Conservation (phyloP, 2,888 invertebrate species). For the Drosophila neonasuta region DNA sequence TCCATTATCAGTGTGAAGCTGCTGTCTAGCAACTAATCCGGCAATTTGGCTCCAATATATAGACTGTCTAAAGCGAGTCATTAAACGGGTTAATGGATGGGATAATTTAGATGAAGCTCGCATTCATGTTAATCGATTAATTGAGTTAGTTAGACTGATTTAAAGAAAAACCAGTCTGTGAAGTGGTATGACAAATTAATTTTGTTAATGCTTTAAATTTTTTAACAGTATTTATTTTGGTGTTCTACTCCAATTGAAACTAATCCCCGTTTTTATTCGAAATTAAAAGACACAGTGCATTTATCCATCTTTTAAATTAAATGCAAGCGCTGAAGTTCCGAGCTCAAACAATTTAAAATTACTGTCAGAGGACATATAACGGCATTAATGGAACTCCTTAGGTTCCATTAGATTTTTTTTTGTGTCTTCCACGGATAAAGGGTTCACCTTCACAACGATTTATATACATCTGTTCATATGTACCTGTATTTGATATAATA, state of each 20-base stretch:
- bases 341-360: neutral
- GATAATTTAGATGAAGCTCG: slow-evolving; percentile 2
- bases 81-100: slow-evolving; percentile 5
- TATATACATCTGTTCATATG: slow-evolving; percentile 10
- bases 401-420: slow-evolving; percentile 3
- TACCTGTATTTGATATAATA: slow-evolving; percentile 55
- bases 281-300: too few species aligned
- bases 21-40: slow-evolving; percentile 12
- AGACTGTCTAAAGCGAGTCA: neutral
- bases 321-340: too few species aligned
- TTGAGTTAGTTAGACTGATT: neutral
- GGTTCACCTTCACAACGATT: slow-evolving; percentile 8
- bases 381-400: neutral
- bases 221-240: too few species aligned
- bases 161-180: too few species aligned
- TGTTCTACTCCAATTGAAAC: too few species aligned
- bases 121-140: slow-evolving; percentile 9
- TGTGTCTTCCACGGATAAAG: neutral
- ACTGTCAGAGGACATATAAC: neutral
- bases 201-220: too few species aligned
- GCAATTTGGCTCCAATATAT: slow-evolving; percentile 3
- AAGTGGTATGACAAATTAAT: too few species aligned
- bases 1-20: slow-evolving; percentile 1
- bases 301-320: too few species aligned
- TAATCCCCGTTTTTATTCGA: too few species aligned